A percentile compares a stretch with the other conserved stretches of the same genome.
Evolutionary conservation across 37 sponge, comb jelly and placozoan species (phyloP).

Genomic region (Petrosia ficiformis): DNA sequence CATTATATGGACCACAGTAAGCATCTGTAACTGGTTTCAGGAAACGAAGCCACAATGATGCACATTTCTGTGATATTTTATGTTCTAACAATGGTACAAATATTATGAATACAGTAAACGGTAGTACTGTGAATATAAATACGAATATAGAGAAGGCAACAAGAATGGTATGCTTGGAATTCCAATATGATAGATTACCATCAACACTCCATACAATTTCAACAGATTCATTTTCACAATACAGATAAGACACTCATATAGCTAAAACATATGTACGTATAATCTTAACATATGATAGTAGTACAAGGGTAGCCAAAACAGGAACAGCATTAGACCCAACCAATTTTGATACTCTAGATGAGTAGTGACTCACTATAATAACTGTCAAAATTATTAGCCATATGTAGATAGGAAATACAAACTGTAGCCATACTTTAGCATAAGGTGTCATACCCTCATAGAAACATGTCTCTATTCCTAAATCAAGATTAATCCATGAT

Average conservation of each 20-base stretch:
- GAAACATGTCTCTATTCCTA: conserved; percentile 4
- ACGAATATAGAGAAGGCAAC: neutral
- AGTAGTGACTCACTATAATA: neutral
- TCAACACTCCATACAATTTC: neutral
- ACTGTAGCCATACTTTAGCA: conserved; percentile 5
- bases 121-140: neutral
- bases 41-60: neutral
- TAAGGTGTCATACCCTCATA: neutral
- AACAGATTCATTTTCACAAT: neutral
- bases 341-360: neutral
- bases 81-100: neutral
- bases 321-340: conserved; percentile 2
- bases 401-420: conserved; percentile 2
- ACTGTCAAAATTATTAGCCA: neutral
- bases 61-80: neutral
- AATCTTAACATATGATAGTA: neutral
- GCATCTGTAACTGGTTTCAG: neutral
- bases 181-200: neutral
- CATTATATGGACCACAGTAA: neutral
- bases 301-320: neutral
- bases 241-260: neutral
- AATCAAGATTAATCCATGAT: neutral
- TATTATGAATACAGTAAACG: neutral
- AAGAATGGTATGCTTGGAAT: neutral
- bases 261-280: neutral